Base-by-base conservation (phyloP, 1,140 invertebrate species). In the Pseudachorutes palmiensis region DNA sequence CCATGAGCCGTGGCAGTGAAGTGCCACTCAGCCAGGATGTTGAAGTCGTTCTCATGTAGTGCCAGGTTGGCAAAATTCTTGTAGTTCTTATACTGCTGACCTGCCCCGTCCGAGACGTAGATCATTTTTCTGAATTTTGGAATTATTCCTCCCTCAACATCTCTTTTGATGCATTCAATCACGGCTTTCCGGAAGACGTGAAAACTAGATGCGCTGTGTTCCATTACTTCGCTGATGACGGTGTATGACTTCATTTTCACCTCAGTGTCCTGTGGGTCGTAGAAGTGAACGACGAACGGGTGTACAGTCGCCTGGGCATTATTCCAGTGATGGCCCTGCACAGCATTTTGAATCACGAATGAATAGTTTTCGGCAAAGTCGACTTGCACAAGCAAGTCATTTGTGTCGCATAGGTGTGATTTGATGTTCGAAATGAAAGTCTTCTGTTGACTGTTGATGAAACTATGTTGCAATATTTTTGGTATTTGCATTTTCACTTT, bases 371-470 rank as follows among this genome's bases (percentile, higher is more conserved):
- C 9, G 19, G 9, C 36, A 45, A 45, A 45, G 19, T 45, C 69
- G 14, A 63, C 30, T 16, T 62, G 61, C 12, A 60, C 30, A 1
- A 73, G 32, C 14, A 68, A 26, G 30, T 16, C 58, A 1, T 61
- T 31, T 5, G 28, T 48, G 16, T 55, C 28, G 26, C 16, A 9
- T 1, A 74, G 24, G 30, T 64, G 66, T 66, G 66, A 48, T 59
- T 72, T 72, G 24, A n/a, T 62, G 19, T 62, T 32, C 0, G 41
- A 26, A n/a, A 65, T 19, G 32, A 61, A 65, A 3, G n/a, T 2
- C 29, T 31, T 14, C 29, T 71, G 67, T 48, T 68, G 28, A 2
- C n/a, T 41, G 33, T 12, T 48, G 14, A 63, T 63, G 61, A 36
- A 63, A 33, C 41, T 30, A 26, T 63, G 61, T 45, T 36, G 31